Evolutionary conservation across 2,888 invertebrate genomes (phyloP).

Genomic region (Harpagoxenus sublaevis): DNA sequence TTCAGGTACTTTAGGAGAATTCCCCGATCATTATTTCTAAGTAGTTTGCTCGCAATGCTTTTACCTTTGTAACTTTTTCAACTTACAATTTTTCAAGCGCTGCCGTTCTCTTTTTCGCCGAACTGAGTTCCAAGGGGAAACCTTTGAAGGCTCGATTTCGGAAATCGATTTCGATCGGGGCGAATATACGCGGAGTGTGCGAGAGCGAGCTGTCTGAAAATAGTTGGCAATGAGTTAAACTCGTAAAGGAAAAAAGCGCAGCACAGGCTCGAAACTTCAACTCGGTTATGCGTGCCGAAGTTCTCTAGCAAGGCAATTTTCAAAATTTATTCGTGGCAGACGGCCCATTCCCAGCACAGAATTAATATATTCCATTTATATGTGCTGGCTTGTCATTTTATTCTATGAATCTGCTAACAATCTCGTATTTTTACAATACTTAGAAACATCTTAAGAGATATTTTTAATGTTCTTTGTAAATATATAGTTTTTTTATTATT

Average conservation of each 20-base stretch:
- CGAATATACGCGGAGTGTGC: constrained; percentile 1
- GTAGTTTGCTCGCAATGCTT: constrained; percentile 23
- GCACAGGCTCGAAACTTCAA: constrained; percentile 20
- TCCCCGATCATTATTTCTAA: constrained; percentile 20
- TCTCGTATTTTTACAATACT: background rate
- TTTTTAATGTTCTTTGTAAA: background rate
- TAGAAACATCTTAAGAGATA: background rate
- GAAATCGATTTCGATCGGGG: constrained; percentile 33
- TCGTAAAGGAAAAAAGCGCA: constrained; percentile 25
- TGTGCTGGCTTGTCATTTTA: constrained; percentile 25
- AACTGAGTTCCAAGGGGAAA: constrained; percentile 11
- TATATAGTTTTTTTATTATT: background rate
- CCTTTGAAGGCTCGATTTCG: constrained; percentile 45
- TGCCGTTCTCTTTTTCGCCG: constrained; percentile 25
- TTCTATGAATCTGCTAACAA: background rate
- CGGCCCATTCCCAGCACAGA: constrained; percentile 49
- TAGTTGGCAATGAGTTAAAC: constrained; percentile 50
- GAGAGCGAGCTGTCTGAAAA: constrained; percentile 40
- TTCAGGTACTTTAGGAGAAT: background rate
- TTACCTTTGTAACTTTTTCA: constrained; percentile 20
- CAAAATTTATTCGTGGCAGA: constrained; percentile 71
- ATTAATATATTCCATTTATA: constrained; percentile 74
- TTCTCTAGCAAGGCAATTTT: constrained; percentile 63
- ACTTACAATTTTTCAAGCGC: constrained; percentile 30
- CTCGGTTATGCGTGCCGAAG: constrained; percentile 56